Conservation (phyloP, 23 tunicate species). For the Pegea sp. region DNA sequence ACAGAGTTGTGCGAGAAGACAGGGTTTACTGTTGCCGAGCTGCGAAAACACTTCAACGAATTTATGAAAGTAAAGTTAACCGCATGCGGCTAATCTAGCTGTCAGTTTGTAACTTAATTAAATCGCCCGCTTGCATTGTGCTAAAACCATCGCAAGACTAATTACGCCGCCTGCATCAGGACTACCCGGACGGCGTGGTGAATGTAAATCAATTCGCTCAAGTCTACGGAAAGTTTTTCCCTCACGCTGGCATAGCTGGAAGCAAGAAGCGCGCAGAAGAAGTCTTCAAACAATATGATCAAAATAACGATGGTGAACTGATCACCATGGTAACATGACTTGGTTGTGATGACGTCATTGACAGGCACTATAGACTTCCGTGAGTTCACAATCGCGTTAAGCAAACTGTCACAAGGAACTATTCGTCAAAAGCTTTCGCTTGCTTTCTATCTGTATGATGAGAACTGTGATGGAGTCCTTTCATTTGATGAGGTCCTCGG, state of each 20-base stretch:
- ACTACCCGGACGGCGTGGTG: slow-evolving; percentile 53
- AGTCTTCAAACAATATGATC: slow-evolving; percentile 58
- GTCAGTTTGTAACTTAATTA: too few relatives aligned
- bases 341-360: too few relatives aligned
- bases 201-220: slow-evolving; percentile 31
- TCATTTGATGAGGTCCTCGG: slow-evolving; percentile 34
- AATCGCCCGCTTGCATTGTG: too few relatives aligned
- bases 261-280: slow-evolving; percentile 17
- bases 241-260: slow-evolving; percentile 8
- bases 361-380: slow-evolving; percentile 86
- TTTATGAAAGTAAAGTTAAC: slow-evolving; percentile 44
- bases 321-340: too few relatives aligned
- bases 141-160: not conserved
- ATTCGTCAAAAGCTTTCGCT: slow-evolving; percentile 46
- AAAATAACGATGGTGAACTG: slow-evolving; percentile 60
- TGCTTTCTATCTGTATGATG: slow-evolving; percentile 69
- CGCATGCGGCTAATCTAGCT: too few relatives aligned
- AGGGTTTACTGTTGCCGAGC: slow-evolving; percentile 25
- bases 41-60: slow-evolving; percentile 22
- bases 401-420: slow-evolving; percentile 52
- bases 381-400: slow-evolving; percentile 71
- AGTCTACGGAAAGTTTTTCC: slow-evolving; percentile 45
- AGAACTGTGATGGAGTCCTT: slow-evolving; percentile 68
- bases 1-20: slow-evolving; percentile 24
- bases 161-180: slow-evolving; percentile 10